Percentiles rank a stretch among this genome's conserved stretches.
Evolutionary conservation across 1,140 invertebrate species (phyloP).

Genomic region (Sitobion miscanthi): DNA sequence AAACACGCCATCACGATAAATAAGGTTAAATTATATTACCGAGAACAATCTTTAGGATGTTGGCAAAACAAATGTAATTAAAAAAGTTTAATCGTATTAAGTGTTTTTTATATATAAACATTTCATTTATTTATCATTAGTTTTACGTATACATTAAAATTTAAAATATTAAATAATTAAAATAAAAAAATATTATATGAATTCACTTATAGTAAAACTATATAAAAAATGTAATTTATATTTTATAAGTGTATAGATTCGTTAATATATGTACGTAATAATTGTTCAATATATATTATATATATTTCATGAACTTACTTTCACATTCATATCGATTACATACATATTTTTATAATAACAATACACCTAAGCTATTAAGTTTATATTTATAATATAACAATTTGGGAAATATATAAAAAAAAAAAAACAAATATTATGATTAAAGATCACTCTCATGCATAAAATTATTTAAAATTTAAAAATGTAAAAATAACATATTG

Average conservation of each 20-base stretch:
- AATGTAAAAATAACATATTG: neutral
- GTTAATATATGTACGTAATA: neutral
- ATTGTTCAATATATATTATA: neutral
- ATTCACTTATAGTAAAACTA: neutral
- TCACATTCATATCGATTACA: neutral
- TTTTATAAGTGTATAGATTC: neutral
- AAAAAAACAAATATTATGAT: neutral
- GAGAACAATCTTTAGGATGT: neutral
- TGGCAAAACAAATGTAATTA: neutral
- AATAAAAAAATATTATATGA: neutral
- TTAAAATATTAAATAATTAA: neutral
- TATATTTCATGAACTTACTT: neutral
- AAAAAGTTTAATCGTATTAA: neutral
- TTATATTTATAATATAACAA: neutral
- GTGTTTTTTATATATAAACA: neutral
- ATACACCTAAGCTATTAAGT: too few species aligned
- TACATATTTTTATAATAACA: neutral
- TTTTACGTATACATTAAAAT: neutral
- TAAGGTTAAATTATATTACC: neutral
- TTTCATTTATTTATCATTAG: neutral
- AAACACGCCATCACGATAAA: neutral
- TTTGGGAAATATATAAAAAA: constrained; percentile 15
- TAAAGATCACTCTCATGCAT: neutral
- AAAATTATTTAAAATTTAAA: neutral
- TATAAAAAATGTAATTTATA: neutral